Conservation (phyloP, 2,113 vertebrate genomes). For the Leucosticte australis region DNA sequence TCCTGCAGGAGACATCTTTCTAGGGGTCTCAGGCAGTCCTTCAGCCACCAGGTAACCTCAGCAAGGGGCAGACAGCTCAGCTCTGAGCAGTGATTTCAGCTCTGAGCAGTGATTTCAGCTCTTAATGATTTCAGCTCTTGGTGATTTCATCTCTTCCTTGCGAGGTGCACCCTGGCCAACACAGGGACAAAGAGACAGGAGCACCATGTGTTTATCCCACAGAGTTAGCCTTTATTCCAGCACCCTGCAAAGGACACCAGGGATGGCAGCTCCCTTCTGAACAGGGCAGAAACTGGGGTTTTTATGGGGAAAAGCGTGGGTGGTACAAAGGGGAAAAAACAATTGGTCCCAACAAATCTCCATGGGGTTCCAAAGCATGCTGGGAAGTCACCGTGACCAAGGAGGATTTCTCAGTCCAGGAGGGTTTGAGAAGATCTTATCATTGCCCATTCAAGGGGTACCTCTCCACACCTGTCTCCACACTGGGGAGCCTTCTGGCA, state of each 20-base stretch:
- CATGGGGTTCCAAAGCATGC: not conserved
- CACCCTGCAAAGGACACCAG: not conserved
- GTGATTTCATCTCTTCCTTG: no score
- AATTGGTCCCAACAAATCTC: not conserved
- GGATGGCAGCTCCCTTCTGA: not conserved
- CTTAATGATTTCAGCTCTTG: no score
- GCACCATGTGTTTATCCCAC: no score
- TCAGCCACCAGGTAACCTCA: no score
- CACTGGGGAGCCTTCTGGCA: fast-evolving
- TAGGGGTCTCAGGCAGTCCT: not conserved
- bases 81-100: no score
- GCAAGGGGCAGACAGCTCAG: no score
- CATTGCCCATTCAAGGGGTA: not conserved
- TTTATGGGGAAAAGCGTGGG: not conserved
- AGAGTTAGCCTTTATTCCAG: not conserved
- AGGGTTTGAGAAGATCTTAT: not conserved
- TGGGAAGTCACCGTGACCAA: not conserved
- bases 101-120: not conserved
- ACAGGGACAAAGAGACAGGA: not conserved
- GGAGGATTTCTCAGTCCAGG: not conserved
- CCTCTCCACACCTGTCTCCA: not conserved
- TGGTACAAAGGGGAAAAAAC: not conserved
- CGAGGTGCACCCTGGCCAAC: not conserved
- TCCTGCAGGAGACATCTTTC: not conserved
- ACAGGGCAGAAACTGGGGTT: not conserved